A percentile compares a stretch with the other conserved stretches of the same genome.
phyloP scores from a whole-genome alignment of 1,140 invertebrate species.

The Drosophila setifemur region DNA sequence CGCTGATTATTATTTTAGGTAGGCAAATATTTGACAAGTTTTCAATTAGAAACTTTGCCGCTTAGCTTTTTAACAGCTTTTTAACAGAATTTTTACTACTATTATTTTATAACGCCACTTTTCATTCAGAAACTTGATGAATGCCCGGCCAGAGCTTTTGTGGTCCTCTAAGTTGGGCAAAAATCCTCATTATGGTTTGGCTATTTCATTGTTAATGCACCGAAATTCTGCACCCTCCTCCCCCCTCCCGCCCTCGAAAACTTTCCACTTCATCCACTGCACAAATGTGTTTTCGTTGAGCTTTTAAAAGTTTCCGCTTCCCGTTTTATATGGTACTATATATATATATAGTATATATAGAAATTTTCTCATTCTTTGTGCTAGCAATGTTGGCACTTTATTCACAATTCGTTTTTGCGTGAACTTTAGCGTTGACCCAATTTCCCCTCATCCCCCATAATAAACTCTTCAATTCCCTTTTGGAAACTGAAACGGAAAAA shows the following conservation, averaged over 20 bases:
- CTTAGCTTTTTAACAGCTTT: neutral
- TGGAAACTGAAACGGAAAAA: constrained; percentile 13
- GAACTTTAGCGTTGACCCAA: constrained; percentile 41
- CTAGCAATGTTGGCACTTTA: constrained; percentile 41
- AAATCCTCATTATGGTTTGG: constrained; percentile 43
- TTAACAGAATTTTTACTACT: too few species aligned
- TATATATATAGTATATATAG: neutral
- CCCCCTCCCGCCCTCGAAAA: neutral
- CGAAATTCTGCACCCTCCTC: constrained; percentile 31
- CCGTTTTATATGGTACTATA: constrained; percentile 32
- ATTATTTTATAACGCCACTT: constrained; percentile 1
- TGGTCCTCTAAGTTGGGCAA: constrained; percentile 24
- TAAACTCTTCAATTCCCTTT: neutral
- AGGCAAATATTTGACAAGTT: neutral
- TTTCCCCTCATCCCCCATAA: constrained; percentile 12
- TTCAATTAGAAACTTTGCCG: neutral
- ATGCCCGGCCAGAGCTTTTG: constrained; percentile 38
- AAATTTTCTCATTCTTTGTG: constrained; percentile 27
- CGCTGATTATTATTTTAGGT: constrained; percentile 12
- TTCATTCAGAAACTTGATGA: constrained; percentile 61
- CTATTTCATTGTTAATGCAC: constrained; percentile 46
- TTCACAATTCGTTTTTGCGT: constrained; percentile 26
- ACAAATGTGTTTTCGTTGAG: constrained; percentile 26
- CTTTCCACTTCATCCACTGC: constrained; percentile 5
- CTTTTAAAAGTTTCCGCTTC: constrained; percentile 53